Conservation (phyloP, 2,888 invertebrate species). For the Meghimatium bilineatum region DNA sequence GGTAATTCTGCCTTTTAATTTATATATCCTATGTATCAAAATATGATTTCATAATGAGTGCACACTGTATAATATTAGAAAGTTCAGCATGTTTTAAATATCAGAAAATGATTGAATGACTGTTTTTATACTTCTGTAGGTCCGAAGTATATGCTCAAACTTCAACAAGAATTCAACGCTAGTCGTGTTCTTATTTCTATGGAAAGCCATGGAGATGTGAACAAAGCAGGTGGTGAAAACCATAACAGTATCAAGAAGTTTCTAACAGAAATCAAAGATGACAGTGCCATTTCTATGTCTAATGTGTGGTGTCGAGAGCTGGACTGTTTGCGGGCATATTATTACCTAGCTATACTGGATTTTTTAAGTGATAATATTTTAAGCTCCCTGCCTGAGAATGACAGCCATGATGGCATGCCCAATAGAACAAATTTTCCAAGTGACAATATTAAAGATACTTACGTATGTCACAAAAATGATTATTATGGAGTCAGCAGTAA, state of each 20-base stretch:
- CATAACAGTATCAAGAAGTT: slow-evolving; percentile 55
- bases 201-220: slow-evolving; percentile 63
- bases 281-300: slow-evolving; percentile 62
- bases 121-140: slow-evolving; percentile 53
- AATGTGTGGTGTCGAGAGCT: slow-evolving; percentile 66
- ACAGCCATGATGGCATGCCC: slow-evolving; percentile 33
- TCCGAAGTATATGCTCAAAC: slow-evolving; percentile 69
- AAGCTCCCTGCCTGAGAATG: slow-evolving; percentile 28
- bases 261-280: slow-evolving; percentile 60
- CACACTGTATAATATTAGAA: too few species aligned
- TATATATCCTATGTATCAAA: too few species aligned
- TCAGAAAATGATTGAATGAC: too few species aligned
- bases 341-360: slow-evolving; percentile 66
- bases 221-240: slow-evolving; percentile 57
- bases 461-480: neutral
- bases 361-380: slow-evolving; percentile 56
- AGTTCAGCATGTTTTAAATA: too few species aligned
- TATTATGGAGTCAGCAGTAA: neutral
- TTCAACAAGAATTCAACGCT: slow-evolving; percentile 72
- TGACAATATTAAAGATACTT: too few species aligned
- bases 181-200: slow-evolving; percentile 69
- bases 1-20: too few species aligned
- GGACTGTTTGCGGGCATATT: slow-evolving; percentile 70
- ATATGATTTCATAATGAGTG: too few species aligned
- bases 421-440: neutral